Base-by-base conservation (phyloP, 92 coral and sea anemone species). In the Zoanthus solanderi region DNA sequence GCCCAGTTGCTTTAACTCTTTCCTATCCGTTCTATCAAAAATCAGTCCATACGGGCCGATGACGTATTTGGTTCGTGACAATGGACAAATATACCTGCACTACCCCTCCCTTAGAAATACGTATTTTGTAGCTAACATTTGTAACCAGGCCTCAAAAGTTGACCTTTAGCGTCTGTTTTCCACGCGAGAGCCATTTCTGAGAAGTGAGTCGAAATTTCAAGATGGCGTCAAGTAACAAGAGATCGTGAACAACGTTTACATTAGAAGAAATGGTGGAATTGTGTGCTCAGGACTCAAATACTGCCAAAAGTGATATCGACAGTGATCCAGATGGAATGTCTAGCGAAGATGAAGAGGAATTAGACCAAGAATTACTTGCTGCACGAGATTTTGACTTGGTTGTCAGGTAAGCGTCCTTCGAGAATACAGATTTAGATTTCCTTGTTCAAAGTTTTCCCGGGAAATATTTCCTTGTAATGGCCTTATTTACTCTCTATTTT, bases 61-160 rank as follows among this genome's bases (percentile, higher is more conserved):
- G 80, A 76, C 80, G 45, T 76, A 76, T 76, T 76, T 76, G 80
- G 78, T 52, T 76, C 45, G 80, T 76, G 80, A 76, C 45, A 65
- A 52, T 50, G 65, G 65, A 76, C 63, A 75, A 75, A 75, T 75
- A 75, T 75, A 75, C 78, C 78, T 75, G 16, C 11, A 75, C 78
- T 75, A 75, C 58, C 78, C 58, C 34, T 75, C 78, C 78, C 78
- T 75, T 0, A 75, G 60, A 75, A 75, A 75, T 75, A 75, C 17
- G 34, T 46, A 75, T 75, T 75, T 75, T 75, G 58, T 75, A 75
- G 78, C 56, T 75, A 75, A 75, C 78, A 42, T 75, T 75, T 76
- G 80, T 76, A n/a, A 18, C 63, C 66, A 76, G 31, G 80, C 61
- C 80, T 76, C n/a, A 18, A 73, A 73, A 42, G 56, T 44, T 16